Conservation (phyloP, 2,797 vertebrate species). For the Sparus aurata region DNA sequence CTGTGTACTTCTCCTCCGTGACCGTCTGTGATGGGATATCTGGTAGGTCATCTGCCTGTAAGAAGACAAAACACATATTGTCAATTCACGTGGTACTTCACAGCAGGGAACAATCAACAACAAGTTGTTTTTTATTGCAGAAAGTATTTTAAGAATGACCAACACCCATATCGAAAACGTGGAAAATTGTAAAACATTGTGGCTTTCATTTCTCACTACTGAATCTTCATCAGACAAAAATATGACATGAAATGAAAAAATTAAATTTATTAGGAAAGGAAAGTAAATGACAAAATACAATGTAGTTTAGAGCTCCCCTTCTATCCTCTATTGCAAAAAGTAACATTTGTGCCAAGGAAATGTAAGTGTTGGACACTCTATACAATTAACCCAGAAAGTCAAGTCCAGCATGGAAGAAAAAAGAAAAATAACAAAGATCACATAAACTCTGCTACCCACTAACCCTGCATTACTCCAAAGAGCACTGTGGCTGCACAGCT, state of each 20-base stretch:
- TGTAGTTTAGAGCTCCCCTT: not conserved
- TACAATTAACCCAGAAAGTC: not conserved
- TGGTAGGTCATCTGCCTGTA: conserved; percentile 91
- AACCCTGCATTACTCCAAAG: conserved; percentile 30
- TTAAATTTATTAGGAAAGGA: not conserved
- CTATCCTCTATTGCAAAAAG: not conserved
- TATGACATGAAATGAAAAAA: not conserved
- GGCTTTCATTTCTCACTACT: conserved; percentile 9
- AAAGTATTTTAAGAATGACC: not conserved
- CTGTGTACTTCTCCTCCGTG: conserved; percentile 95
- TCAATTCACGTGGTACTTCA: conserved; percentile 4
- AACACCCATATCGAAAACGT: not conserved
- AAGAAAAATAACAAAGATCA: not conserved
- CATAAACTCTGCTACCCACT: conserved; percentile 3
- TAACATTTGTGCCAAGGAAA: not conserved
- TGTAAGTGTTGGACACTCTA: not conserved
- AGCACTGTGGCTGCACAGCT: conserved; percentile 1
- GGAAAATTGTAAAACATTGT: not conserved
- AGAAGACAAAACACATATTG: conserved; percentile 22
- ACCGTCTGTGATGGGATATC: conserved; percentile 92
- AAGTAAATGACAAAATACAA: not conserved
- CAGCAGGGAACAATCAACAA: not conserved
- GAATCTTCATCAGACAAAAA: not conserved
- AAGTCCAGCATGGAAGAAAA: not conserved
- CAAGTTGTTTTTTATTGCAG: not conserved